These are phyloP conservation scores for Nesometra sesokonis DNA, from an alignment of 35 echinoderm and acorn worm genomes.

Conservation along the genomic window DNA sequence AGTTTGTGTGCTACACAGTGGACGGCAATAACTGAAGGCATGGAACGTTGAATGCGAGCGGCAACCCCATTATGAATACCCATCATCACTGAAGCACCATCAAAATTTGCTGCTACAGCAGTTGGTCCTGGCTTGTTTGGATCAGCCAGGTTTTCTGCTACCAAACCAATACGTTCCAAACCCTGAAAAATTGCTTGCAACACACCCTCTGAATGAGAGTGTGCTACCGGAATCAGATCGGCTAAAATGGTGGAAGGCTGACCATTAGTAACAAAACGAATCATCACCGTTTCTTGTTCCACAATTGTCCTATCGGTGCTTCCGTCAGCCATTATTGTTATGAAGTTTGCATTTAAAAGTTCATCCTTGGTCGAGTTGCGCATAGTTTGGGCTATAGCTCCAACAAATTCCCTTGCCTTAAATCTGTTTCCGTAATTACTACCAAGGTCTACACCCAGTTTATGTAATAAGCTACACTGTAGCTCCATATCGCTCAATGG, in stretches of 20 bases:
- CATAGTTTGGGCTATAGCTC: background rate
- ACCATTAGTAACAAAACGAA: background rate
- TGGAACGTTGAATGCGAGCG: background rate
- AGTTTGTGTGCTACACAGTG: conserved; percentile 7
- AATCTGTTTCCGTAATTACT: background rate
- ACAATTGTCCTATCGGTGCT: background rate
- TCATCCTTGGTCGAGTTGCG: background rate
- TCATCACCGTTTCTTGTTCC: background rate
- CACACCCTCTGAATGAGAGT: background rate
- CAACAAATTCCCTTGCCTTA: background rate
- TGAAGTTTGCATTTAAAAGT: too few species aligned
- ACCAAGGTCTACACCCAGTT: background rate
- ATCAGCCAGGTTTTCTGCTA: background rate
- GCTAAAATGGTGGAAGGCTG: background rate
- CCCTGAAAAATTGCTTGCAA: background rate
- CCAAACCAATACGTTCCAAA: background rate
- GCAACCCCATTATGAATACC: background rate
- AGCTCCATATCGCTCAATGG: background rate
- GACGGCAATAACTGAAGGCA: background rate
- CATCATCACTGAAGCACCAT: conserved; percentile 1
- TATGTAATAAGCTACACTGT: background rate
- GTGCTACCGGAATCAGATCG: background rate
- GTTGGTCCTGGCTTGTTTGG: background rate
- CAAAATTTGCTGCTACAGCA: background rate
- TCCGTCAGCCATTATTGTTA: too few species aligned